phyloP scores from a whole-genome alignment of 1,140 invertebrate genomes.

The Brachionus paranguensis region DNA sequence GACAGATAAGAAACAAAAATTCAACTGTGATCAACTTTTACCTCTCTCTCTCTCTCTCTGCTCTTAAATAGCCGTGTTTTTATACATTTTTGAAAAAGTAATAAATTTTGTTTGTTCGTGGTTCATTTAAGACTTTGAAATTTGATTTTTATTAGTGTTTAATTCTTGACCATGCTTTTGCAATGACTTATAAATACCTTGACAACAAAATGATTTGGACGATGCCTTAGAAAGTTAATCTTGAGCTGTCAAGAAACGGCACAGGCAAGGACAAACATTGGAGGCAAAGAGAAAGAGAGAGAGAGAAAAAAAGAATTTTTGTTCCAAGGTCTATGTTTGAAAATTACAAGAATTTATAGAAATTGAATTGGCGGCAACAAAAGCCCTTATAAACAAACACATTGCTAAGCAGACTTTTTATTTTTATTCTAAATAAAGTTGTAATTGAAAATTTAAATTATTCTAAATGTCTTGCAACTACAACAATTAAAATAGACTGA shows the following conservation, averaged over 20 bases:
- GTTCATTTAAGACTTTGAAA: slow-evolving; percentile 15
- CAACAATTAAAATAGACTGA: slow-evolving; percentile 19
- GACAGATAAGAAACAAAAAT: neutral
- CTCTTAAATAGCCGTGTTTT: neutral
- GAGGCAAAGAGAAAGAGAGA: neutral
- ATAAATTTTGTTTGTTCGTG: slow-evolving; percentile 30
- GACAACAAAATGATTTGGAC: slow-evolving; percentile 1
- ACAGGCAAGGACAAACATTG: neutral
- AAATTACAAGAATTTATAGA: slow-evolving; percentile 2
- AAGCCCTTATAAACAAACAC: slow-evolving; percentile 21
- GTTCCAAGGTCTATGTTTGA: neutral
- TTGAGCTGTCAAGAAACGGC: neutral
- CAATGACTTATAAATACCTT: slow-evolving; percentile 21
- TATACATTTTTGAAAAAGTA: slow-evolving; percentile 8
- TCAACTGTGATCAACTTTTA: neutral
- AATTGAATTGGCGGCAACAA: neutral
- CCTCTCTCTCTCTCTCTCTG: neutral
- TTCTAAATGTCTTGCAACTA: slow-evolving; percentile 10
- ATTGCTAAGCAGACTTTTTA: slow-evolving; percentile 22
- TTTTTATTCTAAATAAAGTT: slow-evolving; percentile 14
- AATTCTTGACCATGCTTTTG: slow-evolving; percentile 16
- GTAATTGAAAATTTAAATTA: slow-evolving; percentile 37
- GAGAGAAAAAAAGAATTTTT: neutral
- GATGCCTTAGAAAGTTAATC: neutral
- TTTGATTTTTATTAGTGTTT: slow-evolving; percentile 11